Percentiles rank a stretch among this genome's conserved stretches.
phyloP scores from a whole-genome alignment of 2,797 vertebrate species.

The Onychomys leucogaster region DNA sequence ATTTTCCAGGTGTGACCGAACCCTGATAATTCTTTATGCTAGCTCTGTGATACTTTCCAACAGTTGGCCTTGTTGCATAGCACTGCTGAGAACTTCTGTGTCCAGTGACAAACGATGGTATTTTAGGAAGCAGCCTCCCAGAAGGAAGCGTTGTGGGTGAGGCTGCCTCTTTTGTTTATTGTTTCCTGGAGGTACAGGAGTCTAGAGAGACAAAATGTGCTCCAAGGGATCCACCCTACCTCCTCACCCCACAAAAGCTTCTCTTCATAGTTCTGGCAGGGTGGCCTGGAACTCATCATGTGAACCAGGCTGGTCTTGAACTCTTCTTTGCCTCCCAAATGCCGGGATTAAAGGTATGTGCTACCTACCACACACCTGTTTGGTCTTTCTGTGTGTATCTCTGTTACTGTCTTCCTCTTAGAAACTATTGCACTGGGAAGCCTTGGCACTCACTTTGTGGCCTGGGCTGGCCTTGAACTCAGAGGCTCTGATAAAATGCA shows the following conservation, averaged over 20 bases:
- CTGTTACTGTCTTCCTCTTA: not conserved
- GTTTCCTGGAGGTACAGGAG: slow-evolving; percentile 72
- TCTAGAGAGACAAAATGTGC: slow-evolving; percentile 70
- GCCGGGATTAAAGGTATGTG: not conserved
- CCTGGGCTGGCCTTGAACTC: not conserved
- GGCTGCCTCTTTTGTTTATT: not conserved
- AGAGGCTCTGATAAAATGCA: not conserved
- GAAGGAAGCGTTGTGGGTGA: slow-evolving; percentile 17
- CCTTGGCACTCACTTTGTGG: not conserved
- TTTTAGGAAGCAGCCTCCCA: slow-evolving; percentile 35
- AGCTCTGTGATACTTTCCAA: not conserved
- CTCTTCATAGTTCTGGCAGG: not conserved
- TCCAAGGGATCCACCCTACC: not conserved
- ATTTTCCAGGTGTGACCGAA: not conserved
- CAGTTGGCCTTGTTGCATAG: accelerated
- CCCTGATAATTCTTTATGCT: not conserved
- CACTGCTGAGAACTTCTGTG: not conserved
- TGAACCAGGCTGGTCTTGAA: not conserved
- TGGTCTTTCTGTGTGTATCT: not conserved
- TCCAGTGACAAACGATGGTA: not conserved
- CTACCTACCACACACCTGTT: not conserved
- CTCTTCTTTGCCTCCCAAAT: not conserved
- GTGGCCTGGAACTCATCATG: not conserved
- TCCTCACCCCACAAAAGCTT: not conserved
- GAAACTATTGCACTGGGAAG: not conserved